A percentile compares a stretch with the other conserved stretches of the same genome.
phyloP scores from a whole-genome alignment of 2,888 invertebrate species.

The Rhogogaster chlorosoma region DNA sequence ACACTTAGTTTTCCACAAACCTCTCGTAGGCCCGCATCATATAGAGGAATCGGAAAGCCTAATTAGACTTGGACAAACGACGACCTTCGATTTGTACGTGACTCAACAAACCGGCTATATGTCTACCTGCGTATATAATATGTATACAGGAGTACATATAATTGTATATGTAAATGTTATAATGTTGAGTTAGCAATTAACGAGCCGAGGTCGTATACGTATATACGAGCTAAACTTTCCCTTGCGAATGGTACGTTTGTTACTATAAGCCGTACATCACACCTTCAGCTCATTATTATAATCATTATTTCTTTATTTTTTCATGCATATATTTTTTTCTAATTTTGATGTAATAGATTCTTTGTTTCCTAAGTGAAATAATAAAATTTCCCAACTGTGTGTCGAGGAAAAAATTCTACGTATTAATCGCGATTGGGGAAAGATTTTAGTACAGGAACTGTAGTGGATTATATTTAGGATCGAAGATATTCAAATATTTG shows the following conservation, averaged over 20 bases:
- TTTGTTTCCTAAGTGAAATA: too few relatives aligned
- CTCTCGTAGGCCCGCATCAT: background rate
- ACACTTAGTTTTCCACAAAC: background rate
- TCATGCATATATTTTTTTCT: too few relatives aligned
- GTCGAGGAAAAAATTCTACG: too few relatives aligned
- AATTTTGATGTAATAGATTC: too few relatives aligned
- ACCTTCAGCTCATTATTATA: background rate
- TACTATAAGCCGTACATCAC: background rate
- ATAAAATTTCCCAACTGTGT: too few relatives aligned
- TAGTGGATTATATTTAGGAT: too few relatives aligned
- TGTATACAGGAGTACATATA: background rate
- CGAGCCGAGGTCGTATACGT: conserved; percentile 15
- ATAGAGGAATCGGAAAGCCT: background rate
- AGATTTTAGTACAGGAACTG: too few relatives aligned
- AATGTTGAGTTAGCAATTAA: conserved; percentile 41
- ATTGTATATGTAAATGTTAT: conserved; percentile 7
- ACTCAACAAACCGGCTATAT: background rate
- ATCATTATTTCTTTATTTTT: too few relatives aligned
- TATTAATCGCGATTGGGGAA: too few relatives aligned
- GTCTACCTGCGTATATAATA: background rate
- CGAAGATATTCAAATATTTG: too few relatives aligned
- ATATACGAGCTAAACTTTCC: conserved; percentile 6
- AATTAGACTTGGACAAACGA: background rate
- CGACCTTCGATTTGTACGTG: conserved; percentile 28
- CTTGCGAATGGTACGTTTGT: background rate